Base-by-base conservation (phyloP, 92 coral and sea anemone species). In the Heteractis magnifica region DNA sequence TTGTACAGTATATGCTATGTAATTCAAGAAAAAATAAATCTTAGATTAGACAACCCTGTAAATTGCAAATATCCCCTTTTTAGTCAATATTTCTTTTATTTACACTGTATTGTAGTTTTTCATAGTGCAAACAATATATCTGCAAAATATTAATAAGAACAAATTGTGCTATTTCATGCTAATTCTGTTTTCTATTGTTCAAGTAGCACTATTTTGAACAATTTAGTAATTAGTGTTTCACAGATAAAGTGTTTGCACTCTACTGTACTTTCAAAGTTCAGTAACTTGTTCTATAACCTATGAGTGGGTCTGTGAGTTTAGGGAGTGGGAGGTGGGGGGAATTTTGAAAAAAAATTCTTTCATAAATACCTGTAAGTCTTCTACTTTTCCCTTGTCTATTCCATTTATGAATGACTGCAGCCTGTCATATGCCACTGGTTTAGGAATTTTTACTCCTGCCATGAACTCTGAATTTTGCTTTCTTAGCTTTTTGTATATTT, bases 401-500 rank as follows among this genome's bases (percentile, higher is more conserved):
- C 80, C 55, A 20, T 82, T 82, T 41, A 71, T 49, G 50, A 71
- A 82, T n/a, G 80, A 51, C 79, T 16, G 4, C 1, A 82, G 86
- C 34, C 80, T n/a, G 50, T 82, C 79, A 73, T 82, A 82, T 16
- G 86, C 49, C 81, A 82, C 78, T 5, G 78, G 77, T 71, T 79
- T 82, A 20, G 86, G 86, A 15, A 82, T 82, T 41, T 53, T 21
- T 26, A 72, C 68, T 51, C 79, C 86, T 56, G 50, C 26, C 4
- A 71, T 73, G 44, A 82, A 82, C 15, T 82, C 53, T 49, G n/a
- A 6, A 16, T 58, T 68, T 6, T 72, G 44, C 8, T 81, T 82
- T 72, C 81, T 50, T 65, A 82, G 50, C 65, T 82, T 64, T 50
- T 82, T 82, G 59, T 82, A 82, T 73, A n/a, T n/a, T n/a, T 82